Conservation (phyloP, 2,888 invertebrate species). For the Kuschelorhynchus macadamiae region DNA sequence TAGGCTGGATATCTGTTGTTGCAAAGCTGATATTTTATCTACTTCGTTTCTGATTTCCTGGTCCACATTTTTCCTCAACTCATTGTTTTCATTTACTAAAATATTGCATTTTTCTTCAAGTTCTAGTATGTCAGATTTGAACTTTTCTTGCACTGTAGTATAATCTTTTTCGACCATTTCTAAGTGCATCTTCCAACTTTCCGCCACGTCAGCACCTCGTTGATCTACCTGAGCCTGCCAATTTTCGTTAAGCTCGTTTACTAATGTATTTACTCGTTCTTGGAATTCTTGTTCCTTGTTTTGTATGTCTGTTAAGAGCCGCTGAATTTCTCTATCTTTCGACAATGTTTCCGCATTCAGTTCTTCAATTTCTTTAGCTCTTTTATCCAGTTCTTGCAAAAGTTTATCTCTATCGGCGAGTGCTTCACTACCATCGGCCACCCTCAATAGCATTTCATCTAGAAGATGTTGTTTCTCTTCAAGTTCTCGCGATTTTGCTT, state of each 20-base stretch:
- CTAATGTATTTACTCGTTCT: slow-evolving; percentile 15
- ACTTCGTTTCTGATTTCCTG: slow-evolving; percentile 66
- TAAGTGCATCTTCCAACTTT: slow-evolving; percentile 79
- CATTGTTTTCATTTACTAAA: slow-evolving; percentile 66
- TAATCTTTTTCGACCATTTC: slow-evolving; percentile 77
- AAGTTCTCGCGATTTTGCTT: slow-evolving; percentile 21
- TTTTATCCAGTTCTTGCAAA: slow-evolving; percentile 7
- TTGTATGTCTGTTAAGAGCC: slow-evolving; percentile 25
- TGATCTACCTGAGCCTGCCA: slow-evolving; percentile 75
- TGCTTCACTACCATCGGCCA: neutral
- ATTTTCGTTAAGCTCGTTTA: slow-evolving; percentile 54
- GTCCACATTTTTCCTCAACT: slow-evolving; percentile 66
- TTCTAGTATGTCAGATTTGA: slow-evolving; percentile 69
- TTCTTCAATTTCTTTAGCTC: slow-evolving; percentile 23
- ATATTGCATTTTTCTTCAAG: slow-evolving; percentile 68
- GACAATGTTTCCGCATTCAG: slow-evolving; percentile 18
- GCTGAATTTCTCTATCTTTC: slow-evolving; percentile 46
- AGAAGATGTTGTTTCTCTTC: neutral
- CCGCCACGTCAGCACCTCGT: slow-evolving; percentile 78
- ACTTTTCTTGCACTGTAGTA: slow-evolving; percentile 60
- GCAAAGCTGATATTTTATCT: slow-evolving; percentile 63
- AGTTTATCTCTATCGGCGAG: slow-evolving; percentile 1
- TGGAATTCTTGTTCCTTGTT: slow-evolving; percentile 42
- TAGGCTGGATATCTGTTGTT: slow-evolving; percentile 63
- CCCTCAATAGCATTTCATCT: slow-evolving; percentile 2